phyloP scores from a whole-genome alignment of 2,113 vertebrate species.

The Urocynchramus pylzowi region DNA sequence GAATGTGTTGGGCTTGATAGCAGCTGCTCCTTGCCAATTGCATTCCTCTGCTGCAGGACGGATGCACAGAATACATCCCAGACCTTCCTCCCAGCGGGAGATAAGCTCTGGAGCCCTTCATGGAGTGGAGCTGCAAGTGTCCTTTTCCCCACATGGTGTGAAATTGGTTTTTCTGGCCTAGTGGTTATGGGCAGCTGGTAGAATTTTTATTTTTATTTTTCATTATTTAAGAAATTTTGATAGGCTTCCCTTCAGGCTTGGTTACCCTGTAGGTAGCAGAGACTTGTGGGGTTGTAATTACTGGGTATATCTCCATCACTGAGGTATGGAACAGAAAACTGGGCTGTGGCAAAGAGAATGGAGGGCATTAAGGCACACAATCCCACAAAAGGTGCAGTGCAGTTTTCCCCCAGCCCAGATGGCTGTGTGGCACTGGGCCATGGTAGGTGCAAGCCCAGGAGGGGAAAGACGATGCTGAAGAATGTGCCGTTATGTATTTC shows the following conservation, averaged over 20 bases:
- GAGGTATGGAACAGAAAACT: not conserved
- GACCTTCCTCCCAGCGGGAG: not conserved
- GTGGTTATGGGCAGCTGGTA: not conserved
- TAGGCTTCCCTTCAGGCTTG: not conserved
- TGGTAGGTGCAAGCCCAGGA: not conserved
- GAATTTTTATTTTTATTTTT: not conserved
- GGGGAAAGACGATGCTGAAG: not conserved
- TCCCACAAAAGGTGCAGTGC: not conserved
- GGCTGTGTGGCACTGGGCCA: not conserved
- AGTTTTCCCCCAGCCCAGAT: not conserved
- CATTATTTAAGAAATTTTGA: not conserved
- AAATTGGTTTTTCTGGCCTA: not conserved
- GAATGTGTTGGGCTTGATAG: slow-evolving; percentile 36
- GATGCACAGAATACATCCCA: not conserved
- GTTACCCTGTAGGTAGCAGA: not conserved
- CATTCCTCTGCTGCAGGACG: slow-evolving; percentile 7
- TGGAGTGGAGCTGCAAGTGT: rapidly evolving
- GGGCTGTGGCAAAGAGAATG: not conserved
- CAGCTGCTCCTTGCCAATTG: not conserved
- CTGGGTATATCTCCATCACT: not conserved
- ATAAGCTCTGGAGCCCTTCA: not conserved
- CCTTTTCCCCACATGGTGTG: not conserved
- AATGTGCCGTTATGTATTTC: not conserved
- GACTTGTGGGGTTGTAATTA: not conserved
- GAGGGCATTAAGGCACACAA: not conserved